Base-by-base conservation (phyloP, 1,140 invertebrate genomes). In the Drosophila quadrilineata region DNA sequence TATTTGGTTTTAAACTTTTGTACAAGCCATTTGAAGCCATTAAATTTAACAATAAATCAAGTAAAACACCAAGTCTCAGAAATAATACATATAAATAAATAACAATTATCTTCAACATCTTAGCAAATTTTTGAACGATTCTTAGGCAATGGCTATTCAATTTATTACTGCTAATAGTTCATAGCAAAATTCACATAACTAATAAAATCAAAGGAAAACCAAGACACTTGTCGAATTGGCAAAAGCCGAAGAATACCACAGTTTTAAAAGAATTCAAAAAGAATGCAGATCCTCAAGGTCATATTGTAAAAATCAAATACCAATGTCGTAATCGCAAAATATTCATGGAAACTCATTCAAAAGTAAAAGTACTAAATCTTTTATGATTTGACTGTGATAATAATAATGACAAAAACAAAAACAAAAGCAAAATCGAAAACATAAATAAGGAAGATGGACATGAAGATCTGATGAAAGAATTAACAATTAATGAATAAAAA, bases 341-440 rank as follows among this genome's bases (percentile, higher is more conserved):
- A 80, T 80, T 73, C 77, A 87, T 87, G 67, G 71, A 84, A 87
- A 87, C 84, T 84, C 84, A 87, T 87, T 87, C 77, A 84, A 87
- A 87, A 85, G 71, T 80, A 87, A 87, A 87, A 84, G 76, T 87
- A 87, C 77, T 77, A 87, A 87, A 87, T 87, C 85, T 87, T 87
- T 87, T 87, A 87, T 87, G 85, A 87, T 87, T 87, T 87, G 85
- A 87, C 85, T 87, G 85, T 87, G 85, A 87, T 87, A 87, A 87
- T 79, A 84, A 85, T 73, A 87, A 79, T 87, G 77, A 87, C 68
- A 87, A 69, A 82, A 70, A 57, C 4, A 26, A 45, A 46, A 16
- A 36, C 12, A 35, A 19, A 43, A 10, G 9, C 8, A 41, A 41
- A 22, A 26, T 2, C n/a, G n/a, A 48, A 48, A 48, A 48, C 17